Base-by-base conservation (phyloP, 1,140 invertebrate genomes). In the Halictus rubicundus region DNA sequence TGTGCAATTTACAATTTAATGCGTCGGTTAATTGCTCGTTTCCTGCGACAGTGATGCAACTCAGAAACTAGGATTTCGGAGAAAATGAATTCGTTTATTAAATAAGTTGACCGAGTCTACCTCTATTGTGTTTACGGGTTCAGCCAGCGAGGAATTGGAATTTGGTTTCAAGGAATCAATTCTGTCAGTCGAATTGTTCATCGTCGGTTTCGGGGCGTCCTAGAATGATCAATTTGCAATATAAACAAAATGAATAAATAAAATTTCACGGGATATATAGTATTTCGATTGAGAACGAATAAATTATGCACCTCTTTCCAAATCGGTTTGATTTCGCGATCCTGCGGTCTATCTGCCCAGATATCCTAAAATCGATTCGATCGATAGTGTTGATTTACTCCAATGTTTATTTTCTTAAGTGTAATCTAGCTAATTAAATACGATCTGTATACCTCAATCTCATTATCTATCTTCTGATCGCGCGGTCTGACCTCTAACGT, bases 261-360 rank as follows among this genome's bases (percentile, higher is more conserved):
- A 37, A 8, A 25, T 2, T n/a, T 25, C 0, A 8, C 5, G 4
- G 1, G 16, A 19, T 0, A 19, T 27, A 23, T 9, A 21, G 19
- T 3, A 52, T 52, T 12, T 6, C 9, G 19, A 61, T 1, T 4
- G 1, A 0, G 27, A 23, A 69, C 19, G 12, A 70, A 19, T 7
- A 1, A 25, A 42, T 27, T 10, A 0, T 63, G 16, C 70, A 78
- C 76, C 76, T 78, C 46, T 54, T 46, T 72, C 60, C 60, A 78
- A 16, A 78, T 72, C 3, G 46, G 52, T 57, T 78, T 72, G 39
- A 78, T 64, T 37, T 78, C 68, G 9, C 68, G 68, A 27, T 72
- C 76, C 54, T 54, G 42, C 4, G 76, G 76, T 2, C 27, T 78
- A 39, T 78, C 76, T 25, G 76, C 68, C 76, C 76, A 78, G 37